phyloP scores from a whole-genome alignment of 1,140 invertebrate species.

The Drosophila quadrilineata region DNA sequence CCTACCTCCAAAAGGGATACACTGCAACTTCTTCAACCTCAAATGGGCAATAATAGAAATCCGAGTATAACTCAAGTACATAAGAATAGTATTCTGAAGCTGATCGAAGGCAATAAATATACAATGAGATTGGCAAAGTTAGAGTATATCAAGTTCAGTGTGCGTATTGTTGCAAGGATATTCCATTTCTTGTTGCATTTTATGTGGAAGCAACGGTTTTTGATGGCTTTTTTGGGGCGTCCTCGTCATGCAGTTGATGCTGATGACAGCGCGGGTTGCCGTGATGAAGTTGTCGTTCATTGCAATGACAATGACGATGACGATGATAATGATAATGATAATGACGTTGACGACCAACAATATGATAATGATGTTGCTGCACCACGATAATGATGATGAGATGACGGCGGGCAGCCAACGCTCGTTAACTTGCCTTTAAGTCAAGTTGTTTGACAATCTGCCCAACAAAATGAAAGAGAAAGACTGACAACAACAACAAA shows the following conservation, averaged over 20 bases:
- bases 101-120: background rate
- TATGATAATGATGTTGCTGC: conserved; percentile 14
- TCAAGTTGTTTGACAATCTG: conserved; percentile 76
- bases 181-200: conserved; percentile 55
- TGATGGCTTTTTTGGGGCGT: conserved; percentile 68
- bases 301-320: conserved; percentile 39
- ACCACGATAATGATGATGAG: conserved; percentile 24
- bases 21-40: too few species aligned
- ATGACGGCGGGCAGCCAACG: conserved; percentile 27
- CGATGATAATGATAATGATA: conserved; percentile 21
- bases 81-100: too few species aligned
- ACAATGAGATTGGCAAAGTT: background rate
- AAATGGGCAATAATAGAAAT: too few species aligned
- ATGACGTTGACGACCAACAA: conserved; percentile 3
- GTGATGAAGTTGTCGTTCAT: conserved; percentile 67
- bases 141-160: conserved; percentile 16
- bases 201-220: conserved; percentile 58
- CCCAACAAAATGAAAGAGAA: background rate
- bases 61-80: too few species aligned
- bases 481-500: background rate
- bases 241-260: conserved; percentile 68
- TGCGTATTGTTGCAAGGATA: background rate
- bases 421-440: conserved; percentile 73
- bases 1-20: conserved; percentile 9
- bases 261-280: conserved; percentile 32